A percentile compares a stretch with the other conserved stretches of the same genome.
Conservation (phyloP, 2,888 invertebrate species). For the Malacosoma neustria region DNA sequence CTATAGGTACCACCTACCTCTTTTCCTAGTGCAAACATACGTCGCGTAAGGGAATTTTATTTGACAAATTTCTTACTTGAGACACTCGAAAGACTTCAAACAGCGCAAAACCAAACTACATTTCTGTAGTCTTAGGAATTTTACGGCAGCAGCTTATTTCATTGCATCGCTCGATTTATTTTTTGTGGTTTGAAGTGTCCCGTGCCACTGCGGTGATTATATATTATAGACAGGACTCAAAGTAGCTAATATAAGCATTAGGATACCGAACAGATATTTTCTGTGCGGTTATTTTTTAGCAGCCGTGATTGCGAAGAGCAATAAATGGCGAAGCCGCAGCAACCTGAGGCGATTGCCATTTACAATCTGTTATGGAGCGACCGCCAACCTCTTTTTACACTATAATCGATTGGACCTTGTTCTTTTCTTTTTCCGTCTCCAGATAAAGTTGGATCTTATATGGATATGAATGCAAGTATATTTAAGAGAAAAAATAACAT, state of each 20-base stretch:
- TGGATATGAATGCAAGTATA: constrained; percentile 31
- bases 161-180: neutral
- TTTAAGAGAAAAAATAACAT: neutral
- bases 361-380: constrained; percentile 73
- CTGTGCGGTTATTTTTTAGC: constrained; percentile 52
- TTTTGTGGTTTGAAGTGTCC: constrained; percentile 15
- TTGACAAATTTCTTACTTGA: no score
- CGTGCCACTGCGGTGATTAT: constrained; percentile 19
- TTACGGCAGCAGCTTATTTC: neutral
- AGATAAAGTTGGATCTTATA: constrained; percentile 41
- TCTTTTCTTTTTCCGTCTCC: constrained; percentile 51
- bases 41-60: no score
- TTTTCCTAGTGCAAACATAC: no score
- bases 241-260: no score
- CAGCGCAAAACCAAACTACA: no score
- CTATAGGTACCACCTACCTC: no score
- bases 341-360: constrained; percentile 68
- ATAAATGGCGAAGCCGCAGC: constrained; percentile 58
- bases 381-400: constrained; percentile 68
- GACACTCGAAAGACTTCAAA: no score
- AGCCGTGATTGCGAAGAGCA: constrained; percentile 62
- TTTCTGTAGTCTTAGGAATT: no score
- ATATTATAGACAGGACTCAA: constrained; percentile 48
- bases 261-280: constrained; percentile 12
- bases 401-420: constrained; percentile 63